Evolutionary conservation across 2,113 vertebrate genomes (phyloP).

Genomic region (Thermophis baileyi): DNA sequence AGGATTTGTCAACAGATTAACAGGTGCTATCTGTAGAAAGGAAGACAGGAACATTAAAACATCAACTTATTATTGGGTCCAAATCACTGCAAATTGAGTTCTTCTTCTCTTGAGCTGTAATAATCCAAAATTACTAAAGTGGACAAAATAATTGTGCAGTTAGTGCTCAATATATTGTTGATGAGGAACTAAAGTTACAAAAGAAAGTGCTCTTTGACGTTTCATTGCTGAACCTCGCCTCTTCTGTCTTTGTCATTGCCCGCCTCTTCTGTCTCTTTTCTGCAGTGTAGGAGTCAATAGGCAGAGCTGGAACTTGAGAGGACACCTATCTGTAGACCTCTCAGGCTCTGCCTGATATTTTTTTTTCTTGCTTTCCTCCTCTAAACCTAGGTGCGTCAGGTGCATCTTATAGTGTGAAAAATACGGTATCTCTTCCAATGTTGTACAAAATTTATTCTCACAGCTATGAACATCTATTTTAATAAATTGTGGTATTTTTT

Average conservation of each 20-base stretch:
- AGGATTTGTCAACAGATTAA: not conserved
- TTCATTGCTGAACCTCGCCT: no score
- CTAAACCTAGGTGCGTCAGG: no score
- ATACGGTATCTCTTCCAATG: not conserved
- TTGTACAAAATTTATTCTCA: not conserved
- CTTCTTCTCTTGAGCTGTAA: not conserved
- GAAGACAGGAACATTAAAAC: not conserved
- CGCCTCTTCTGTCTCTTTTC: no score
- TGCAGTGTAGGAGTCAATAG: no score
- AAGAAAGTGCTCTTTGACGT: no score
- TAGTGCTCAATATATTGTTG: not conserved
- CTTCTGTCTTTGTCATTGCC: no score
- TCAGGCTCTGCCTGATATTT: no score
- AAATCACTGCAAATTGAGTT: not conserved
- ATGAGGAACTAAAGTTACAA: not conserved
- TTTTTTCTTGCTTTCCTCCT: no score
- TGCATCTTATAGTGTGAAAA: no score
- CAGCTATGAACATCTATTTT: not conserved
- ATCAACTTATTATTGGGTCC: not conserved
- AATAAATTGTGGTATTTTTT: not conserved
- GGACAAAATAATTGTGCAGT: not conserved
- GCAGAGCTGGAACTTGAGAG: no score
- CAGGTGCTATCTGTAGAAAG: not conserved
- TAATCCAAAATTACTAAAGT: not conserved
- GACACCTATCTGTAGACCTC: no score